Conservation (phyloP, 2,797 vertebrate genomes). For the Oceanodroma leucorhoa region DNA sequence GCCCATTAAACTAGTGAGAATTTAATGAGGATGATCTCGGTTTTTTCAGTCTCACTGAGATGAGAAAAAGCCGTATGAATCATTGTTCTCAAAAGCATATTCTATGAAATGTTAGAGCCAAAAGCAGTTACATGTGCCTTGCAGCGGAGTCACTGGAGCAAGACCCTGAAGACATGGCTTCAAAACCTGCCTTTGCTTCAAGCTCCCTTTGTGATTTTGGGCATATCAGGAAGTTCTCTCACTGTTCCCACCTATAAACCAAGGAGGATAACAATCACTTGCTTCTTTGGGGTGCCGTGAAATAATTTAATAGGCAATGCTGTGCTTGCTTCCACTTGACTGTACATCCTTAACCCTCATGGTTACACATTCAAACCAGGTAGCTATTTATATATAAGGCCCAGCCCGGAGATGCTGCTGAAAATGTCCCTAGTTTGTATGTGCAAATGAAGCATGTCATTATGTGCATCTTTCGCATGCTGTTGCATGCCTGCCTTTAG, state of each 20-base stretch:
- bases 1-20: slow-evolving; percentile 8
- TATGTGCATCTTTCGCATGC: background rate
- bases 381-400: background rate
- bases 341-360: background rate
- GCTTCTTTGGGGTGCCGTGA: background rate
- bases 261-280: background rate
- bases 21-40: background rate
- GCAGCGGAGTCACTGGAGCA: background rate
- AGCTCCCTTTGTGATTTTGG: background rate
- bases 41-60: background rate
- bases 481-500: background rate
- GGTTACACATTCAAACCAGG: background rate
- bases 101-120: background rate
- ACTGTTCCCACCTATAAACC: background rate
- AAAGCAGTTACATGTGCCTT: background rate
- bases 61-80: background rate
- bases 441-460: background rate
- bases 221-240: background rate
- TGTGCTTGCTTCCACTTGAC: background rate
- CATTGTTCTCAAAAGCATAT: background rate
- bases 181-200: background rate
- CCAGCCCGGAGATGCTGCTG: background rate
- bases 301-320: background rate
- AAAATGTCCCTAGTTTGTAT: background rate
- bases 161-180: background rate